Evolutionary conservation across 2,797 vertebrate species (phyloP), one percentile per base, ranked within the genome.

Genomic region (Helarctos malayanus): DNA sequence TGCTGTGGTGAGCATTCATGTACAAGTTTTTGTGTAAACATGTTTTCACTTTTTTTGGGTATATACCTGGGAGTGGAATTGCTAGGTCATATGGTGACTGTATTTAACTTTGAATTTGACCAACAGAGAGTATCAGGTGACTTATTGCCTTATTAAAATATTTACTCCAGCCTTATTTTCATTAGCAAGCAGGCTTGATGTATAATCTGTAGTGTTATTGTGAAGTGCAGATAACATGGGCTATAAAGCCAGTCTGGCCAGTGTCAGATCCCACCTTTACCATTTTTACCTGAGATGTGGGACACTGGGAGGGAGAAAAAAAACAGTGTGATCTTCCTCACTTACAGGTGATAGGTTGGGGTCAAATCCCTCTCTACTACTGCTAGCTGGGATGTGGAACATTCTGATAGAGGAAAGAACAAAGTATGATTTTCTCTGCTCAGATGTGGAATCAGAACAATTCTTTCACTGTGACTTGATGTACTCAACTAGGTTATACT

Each of bases 161-260:
- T 78, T 93, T 71, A 79, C 76, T 14, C 1, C 32, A 94, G 45
- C 18, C 35, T 90, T 92, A 94, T 71, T 89, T 89, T 97, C 97
- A 93, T 89, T 93, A 88, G 27, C 18, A 94, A 87, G 35, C 29
- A 41, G 61, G 1, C 63, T 92, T 95, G 76, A n/a, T 84, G 35
- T 29, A 65, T 41, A 75, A 59, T 92, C 45, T 45, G 23, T 76
- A 49, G 29, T 27, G 54, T 83, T 71, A 75, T 35, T 0, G 3
- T 83, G 61, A 69, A 93, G 29, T 61, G 7, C 61, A 45, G 56
- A 41, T 85, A 78, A 47, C 1, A 3, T 59, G 59, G 45, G n/a
- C 68, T 91, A 69, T n/a, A 84, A 61, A 91, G 21, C 7, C 68
- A 68, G 13, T 78, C 18, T 19, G 68, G 38, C 32, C 19, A 14